Percentiles rank a stretch among this genome's conserved stretches.
phyloP scores from a whole-genome alignment of 2,888 invertebrate species.

The Kryphioiulus occultus region DNA sequence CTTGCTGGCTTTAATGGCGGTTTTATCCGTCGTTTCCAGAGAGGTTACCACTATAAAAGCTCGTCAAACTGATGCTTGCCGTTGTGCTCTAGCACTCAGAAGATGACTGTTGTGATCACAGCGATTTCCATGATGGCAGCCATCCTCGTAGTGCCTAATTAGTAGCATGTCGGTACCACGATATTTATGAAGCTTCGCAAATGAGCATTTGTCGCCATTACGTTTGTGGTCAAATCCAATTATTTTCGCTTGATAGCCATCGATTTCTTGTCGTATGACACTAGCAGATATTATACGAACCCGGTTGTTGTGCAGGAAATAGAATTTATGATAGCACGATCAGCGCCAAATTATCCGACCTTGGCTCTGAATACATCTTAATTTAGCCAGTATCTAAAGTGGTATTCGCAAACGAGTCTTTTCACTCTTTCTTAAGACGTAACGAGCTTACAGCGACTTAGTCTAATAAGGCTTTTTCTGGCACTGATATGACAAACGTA shows the following conservation, averaged over 20 bases:
- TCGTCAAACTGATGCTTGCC: background rate
- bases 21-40: constrained; percentile 14
- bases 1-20: background rate
- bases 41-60: background rate
- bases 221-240: background rate
- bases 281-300: background rate
- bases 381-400: background rate
- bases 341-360: background rate
- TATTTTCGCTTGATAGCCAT: constrained; percentile 6
- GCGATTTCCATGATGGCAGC: background rate
- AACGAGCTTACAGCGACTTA: background rate
- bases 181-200: background rate
- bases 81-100: background rate
- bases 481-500: background rate
- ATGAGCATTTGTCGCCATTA: background rate
- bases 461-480: background rate
- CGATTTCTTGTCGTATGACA: background rate
- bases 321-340: background rate
- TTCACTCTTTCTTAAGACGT: background rate
- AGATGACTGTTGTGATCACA: background rate
- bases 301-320: background rate
- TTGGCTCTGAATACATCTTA: background rate
- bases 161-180: background rate
- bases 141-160: background rate
- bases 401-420: background rate